Evolutionary conservation across 2,888 invertebrate species (phyloP), one percentile per base, ranked within the genome.

Genomic region (Eupithecia vulgata): DNA sequence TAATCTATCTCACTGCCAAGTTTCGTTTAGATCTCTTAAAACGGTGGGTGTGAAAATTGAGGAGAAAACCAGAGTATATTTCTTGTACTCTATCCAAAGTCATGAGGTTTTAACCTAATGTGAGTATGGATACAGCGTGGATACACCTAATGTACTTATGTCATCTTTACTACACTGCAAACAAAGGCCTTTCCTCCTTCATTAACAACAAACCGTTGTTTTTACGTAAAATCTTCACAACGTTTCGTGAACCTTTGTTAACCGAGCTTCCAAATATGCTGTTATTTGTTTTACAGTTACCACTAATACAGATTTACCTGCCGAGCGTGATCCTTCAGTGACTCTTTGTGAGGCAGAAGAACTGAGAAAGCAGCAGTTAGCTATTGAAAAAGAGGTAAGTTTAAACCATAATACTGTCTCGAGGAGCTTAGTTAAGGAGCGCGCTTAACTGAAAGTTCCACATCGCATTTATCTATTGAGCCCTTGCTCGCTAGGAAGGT

Each of bases 331-430:
- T 62, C 7, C 85, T 10, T 82, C 87, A 8, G 88, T 90, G 0
- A 87, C 83, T 1, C 87, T 86, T 8, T 82, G 79, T 40, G 94
- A 94, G 73, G 94, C 93, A 0, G 94, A 94, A 62, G 92, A 93
- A 65, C 80, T 94, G 17, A 84, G 92, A 6, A 83, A 90, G 21
- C 93, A 94, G 72, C 93, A 94, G 79, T 81, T 94, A 6, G 94
- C 92, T 17, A 94, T 94, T 42, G 94, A 94, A 77, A 86, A 87
- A 89, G 94, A 94, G 90, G 94, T 93, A 81, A 67, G 35, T 75
- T 57, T 65, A 59, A n/a, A 5, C 57, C 25, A 25, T 57, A 30
- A 34, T 62, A 52, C 52, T 21, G 52, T n/a, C 8, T n/a, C 48
- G n/a, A 48, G 48, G n/a, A 48, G n/a, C 8, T 48, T n/a, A 48